Percentiles rank a stretch among this genome's conserved stretches.
These are phyloP conservation scores for Cordylochernes scorpioides DNA, from an alignment of 2,888 invertebrate genomes.

Conservation along the genomic window DNA sequence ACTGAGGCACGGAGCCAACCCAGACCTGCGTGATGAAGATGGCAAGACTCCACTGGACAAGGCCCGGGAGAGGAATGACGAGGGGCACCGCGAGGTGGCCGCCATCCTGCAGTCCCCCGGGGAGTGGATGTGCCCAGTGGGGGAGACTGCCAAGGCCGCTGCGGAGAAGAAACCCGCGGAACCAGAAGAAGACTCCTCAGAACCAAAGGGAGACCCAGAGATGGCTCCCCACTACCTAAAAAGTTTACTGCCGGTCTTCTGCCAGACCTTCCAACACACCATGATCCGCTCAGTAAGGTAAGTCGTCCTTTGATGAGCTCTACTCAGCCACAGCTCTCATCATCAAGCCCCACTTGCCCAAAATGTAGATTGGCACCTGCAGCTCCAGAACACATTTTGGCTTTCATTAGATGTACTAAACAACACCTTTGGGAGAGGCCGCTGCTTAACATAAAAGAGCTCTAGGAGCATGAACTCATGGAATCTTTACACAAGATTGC, in stretches of 20 bases:
- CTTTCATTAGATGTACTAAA: too few relatives aligned
- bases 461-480: too few relatives aligned
- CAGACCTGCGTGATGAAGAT: slow-evolving; percentile 83
- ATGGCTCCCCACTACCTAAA: slow-evolving; percentile 76
- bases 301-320: too few relatives aligned
- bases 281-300: slow-evolving; percentile 50
- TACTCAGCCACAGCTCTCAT: too few relatives aligned
- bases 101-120: slow-evolving; percentile 73
- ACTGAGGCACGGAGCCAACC: slow-evolving; percentile 81
- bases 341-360: too few relatives aligned
- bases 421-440: too few relatives aligned
- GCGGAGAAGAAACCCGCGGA: slow-evolving; percentile 9
- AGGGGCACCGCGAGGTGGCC: slow-evolving; percentile 61
- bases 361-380: too few relatives aligned
- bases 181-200: slow-evolving; percentile 21
- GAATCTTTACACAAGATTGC: too few relatives aligned
- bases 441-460: too few relatives aligned
- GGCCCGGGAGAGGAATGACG: slow-evolving; percentile 79
- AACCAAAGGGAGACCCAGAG: slow-evolving; percentile 78
- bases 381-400: too few relatives aligned
- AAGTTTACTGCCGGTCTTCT: slow-evolving; percentile 73
- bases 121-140: slow-evolving; percentile 45
- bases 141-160: slow-evolving; percentile 5
- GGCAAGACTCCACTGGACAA: slow-evolving; percentile 96
- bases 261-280: slow-evolving; percentile 67